Conservation (phyloP, 2,888 invertebrate species). For the Odontomyia ornata region DNA sequence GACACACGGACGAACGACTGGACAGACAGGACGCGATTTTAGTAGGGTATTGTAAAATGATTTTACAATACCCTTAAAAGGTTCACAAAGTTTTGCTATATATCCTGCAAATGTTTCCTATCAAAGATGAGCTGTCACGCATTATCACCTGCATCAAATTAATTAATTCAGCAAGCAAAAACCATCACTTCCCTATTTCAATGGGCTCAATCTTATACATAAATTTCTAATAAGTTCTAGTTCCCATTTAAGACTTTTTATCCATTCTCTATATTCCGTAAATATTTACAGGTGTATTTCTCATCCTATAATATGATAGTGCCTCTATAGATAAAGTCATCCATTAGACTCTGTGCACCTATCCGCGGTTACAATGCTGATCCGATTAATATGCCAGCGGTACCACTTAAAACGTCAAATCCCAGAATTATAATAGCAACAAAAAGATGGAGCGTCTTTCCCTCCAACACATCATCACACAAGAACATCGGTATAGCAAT, state of each 20-base stretch:
- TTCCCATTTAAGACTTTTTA: background rate
- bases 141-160: too few relatives aligned
- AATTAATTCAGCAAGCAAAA: too few relatives aligned
- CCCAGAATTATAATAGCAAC: background rate
- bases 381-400: constrained; percentile 5
- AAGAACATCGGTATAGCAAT: background rate
- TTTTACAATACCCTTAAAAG: too few relatives aligned
- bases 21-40: too few relatives aligned
- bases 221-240: background rate
- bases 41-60: too few relatives aligned
- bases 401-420: background rate
- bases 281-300: background rate
- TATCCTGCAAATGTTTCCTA: too few relatives aligned
- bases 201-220: too few relatives aligned
- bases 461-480: background rate
- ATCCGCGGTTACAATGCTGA: background rate
- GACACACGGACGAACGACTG: too few relatives aligned
- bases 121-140: too few relatives aligned
- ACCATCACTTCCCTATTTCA: too few relatives aligned
- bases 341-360: background rate
- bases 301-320: background rate
- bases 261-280: background rate
- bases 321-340: background rate
- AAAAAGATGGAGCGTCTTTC: background rate
- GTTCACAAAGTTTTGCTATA: too few relatives aligned